Conservation (phyloP, 1,140 invertebrate species). For the Glomeris maerens region DNA sequence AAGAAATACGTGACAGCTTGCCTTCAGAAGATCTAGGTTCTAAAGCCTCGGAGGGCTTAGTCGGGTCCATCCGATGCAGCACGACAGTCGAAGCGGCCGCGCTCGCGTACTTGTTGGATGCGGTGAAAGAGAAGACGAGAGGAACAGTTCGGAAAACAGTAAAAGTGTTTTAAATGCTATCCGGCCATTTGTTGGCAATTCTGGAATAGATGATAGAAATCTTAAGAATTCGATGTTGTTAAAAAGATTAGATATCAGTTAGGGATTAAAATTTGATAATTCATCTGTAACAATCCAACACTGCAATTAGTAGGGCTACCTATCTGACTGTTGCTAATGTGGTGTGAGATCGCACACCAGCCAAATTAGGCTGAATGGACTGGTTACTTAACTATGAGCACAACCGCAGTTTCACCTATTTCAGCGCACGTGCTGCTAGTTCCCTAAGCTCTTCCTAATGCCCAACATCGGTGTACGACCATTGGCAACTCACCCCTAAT, state of each 20-base stretch:
- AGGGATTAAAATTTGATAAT: too few relatives aligned
- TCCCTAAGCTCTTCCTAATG: too few relatives aligned
- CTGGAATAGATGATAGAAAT: not conserved
- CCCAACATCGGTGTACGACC: too few relatives aligned
- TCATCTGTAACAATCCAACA: too few relatives aligned
- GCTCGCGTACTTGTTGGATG: constrained; percentile 46
- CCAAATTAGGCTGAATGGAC: not conserved
- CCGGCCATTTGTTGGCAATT: not conserved
- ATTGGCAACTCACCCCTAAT: too few relatives aligned
- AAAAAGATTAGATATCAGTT: too few relatives aligned
- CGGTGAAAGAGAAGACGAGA: constrained; percentile 23
- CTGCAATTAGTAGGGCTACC: too few relatives aligned
- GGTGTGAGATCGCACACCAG: too few relatives aligned
- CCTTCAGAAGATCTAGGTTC: not conserved
- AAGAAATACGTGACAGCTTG: not conserved
- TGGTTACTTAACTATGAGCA: too few relatives aligned
- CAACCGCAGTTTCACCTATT: not conserved
- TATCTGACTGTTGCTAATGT: too few relatives aligned
- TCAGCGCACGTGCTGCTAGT: too few relatives aligned
- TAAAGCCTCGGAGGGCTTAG: not conserved
- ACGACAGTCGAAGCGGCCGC: constrained; percentile 42
- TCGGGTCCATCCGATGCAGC: not conserved
- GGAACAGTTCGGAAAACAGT: not conserved
- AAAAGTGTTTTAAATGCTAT: not conserved
- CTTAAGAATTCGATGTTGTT: too few relatives aligned